Conservation (phyloP, 2,113 vertebrate species). For the Thymallus thymallus region DNA sequence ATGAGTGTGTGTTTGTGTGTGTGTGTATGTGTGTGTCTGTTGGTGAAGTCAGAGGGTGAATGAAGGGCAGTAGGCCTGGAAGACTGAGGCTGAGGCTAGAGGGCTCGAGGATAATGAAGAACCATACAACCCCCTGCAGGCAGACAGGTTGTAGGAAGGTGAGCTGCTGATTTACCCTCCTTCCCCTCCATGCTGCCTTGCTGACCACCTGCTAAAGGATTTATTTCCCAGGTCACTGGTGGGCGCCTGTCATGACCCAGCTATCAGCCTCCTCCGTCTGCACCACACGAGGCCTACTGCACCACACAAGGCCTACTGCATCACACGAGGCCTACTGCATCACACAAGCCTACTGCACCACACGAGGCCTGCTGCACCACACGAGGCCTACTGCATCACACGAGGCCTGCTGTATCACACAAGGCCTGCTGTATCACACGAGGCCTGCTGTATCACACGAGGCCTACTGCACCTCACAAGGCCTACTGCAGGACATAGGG, state of each 20-base stretch:
- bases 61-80: constrained; percentile 45
- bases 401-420: too few species aligned
- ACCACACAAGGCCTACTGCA: too few species aligned
- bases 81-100: constrained; percentile 35
- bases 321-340: too few species aligned
- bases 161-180: constrained; percentile 57
- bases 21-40: not conserved
- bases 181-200: constrained; percentile 46
- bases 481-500: too few species aligned
- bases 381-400: too few species aligned
- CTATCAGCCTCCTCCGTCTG: constrained; percentile 48
- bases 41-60: constrained; percentile 50
- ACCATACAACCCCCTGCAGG: constrained; percentile 61
- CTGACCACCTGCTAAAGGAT: constrained; percentile 69
- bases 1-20: not conserved
- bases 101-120: constrained; percentile 59
- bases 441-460: too few species aligned
- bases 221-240: constrained; percentile 64
- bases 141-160: constrained; percentile 59
- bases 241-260: constrained; percentile 48
- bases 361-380: too few species aligned
- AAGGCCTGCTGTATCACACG: too few species aligned
- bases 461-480: too few species aligned
- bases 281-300: not conserved
- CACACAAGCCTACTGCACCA: too few species aligned